Evolutionary conservation across 2,797 vertebrate genomes (phyloP), one percentile per base, ranked within the genome.

Genomic region (Pelochelys cantorii): DNA sequence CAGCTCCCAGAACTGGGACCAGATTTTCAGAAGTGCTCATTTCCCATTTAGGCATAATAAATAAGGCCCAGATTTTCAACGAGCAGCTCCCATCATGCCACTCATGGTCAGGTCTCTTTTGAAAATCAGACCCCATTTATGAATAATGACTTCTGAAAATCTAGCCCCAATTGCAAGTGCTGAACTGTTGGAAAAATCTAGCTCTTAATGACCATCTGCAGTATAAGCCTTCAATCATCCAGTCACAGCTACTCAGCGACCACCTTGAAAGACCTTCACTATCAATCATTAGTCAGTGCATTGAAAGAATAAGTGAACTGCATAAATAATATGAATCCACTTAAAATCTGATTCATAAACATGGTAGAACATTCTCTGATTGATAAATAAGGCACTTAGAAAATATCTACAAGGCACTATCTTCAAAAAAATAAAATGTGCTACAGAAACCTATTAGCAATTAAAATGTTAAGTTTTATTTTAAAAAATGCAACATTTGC

Each of bases 311-410:
- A 85, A 11, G 9, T 37, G 79, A 81, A 10, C 11, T 5, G 59
- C 59, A 94, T 91, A 92, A 94, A 95, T 90, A 91, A 95, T 86
- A 79, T 56, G 94, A 89, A 92, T 1, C 54, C 71, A 84, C 87
- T 81, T 91, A 85, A 89, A 62, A 75, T 37, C 18, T 37, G 34
- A 37, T 37, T 71, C 68, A 71, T 48, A 83, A 83, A 84, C 18
- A 59, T 37, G 29, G n/a, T 56, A 57, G 56, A 65, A 88, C 48
- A 54, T 27, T n/a, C 83, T 18, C 92, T 81, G 53, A 77, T 88
- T 79, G 29, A 53, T 78, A 56, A 86, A 94, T 75, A 0, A 48
- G 77, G 92, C 48, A 84, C 20, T 48, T 23, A 55, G 2, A 75
- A 53, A 84, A 83, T 68, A 93, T 94, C 81, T 85, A 54, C 60